Base-by-base conservation (phyloP, 2,113 vertebrate species). In the Colistium nudipinnis region DNA sequence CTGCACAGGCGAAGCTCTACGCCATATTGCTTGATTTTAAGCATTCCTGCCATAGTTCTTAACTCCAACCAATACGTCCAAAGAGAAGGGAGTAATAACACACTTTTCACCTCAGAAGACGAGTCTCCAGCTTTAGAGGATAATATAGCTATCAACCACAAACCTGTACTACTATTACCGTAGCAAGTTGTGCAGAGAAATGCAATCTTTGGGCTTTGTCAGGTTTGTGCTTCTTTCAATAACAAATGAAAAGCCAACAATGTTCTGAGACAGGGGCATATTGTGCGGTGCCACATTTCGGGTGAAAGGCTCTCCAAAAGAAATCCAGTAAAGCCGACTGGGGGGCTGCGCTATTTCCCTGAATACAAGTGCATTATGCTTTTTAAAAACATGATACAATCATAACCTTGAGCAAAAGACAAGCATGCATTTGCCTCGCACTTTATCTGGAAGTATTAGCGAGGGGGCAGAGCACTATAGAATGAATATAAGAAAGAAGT, bases 391-490 rank as follows among this genome's bases (percentile, higher is more conserved):
- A 25, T 52, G 54, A n/a, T n/a, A n/a, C n/a, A n/a, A n/a, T n/a
- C n/a, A n/a, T n/a, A n/a, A n/a, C n/a, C n/a, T n/a, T n/a, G n/a
- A n/a, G n/a, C n/a, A n/a, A n/a, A n/a, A n/a, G n/a, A n/a, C n/a
- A n/a, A n/a, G 47, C 41, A 65, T 66, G 59, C 28, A 19, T 52
- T 45, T 41, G 25, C 48, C 60, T 81, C 43, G 52, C 56, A 68
- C 72, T 74, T 52, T 57, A 51, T 47, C 11, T 49, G 30, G 31
- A 71, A 27, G 67, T 72, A 13, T 66, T 59, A 62, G 72, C 78
- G 54, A 60, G 69, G 16, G 67, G 39, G 35, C 59, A 62, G 43
- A 19, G 44, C 36, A 41, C 47, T 28, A 36, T 51, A 59, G n/a
- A n/a, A n/a, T n/a, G n/a, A n/a, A n/a, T n/a, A n/a, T n/a, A 44